phyloP scores from a whole-genome alignment of 2,113 vertebrate species.

The Mormoops blainvillei region DNA sequence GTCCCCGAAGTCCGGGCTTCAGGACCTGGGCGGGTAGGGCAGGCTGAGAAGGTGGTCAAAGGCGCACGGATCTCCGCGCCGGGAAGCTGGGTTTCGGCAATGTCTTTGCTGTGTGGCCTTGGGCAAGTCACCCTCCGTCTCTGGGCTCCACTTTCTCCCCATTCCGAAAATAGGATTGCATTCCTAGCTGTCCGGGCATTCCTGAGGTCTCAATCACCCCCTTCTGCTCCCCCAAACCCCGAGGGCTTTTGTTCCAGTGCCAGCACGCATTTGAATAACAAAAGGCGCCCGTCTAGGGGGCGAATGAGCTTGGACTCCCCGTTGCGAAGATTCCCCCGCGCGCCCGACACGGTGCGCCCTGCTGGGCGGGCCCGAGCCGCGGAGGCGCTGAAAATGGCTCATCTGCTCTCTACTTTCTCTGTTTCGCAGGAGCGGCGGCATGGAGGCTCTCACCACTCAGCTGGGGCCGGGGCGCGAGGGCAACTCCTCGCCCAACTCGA shows the following conservation, averaged over 20 bases:
- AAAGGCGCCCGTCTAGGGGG: constrained; percentile 44
- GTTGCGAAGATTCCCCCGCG: constrained; percentile 28
- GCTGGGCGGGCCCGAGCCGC: constrained; percentile 53
- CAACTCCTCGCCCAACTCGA: constrained; percentile 89
- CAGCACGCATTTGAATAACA: constrained; percentile 46
- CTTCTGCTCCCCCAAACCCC: not conserved
- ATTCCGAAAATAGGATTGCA: not conserved
- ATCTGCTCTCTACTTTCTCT: constrained; percentile 71
- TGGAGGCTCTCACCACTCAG: constrained; percentile 94
- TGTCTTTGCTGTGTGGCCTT: constrained; percentile 64
- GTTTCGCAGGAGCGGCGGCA: constrained; percentile 83
- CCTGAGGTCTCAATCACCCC: constrained; percentile 11
- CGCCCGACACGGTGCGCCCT: constrained; percentile 21
- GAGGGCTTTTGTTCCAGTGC: constrained; percentile 45
- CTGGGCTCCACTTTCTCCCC: constrained; percentile 48
- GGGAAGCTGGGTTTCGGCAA: not conserved
- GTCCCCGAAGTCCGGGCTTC: constrained; percentile 59
- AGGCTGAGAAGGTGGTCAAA: constrained; percentile 37
- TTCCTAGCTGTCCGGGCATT: not conserved
- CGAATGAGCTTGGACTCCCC: constrained; percentile 47
- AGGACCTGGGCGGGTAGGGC: constrained; percentile 45
- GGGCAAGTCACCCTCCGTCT: constrained; percentile 64
- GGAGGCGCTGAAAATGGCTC: constrained; percentile 59
- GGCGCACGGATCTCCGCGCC: not conserved
- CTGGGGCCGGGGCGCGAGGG: constrained; percentile 89